A percentile compares a stretch with the other conserved stretches of the same genome.
These are phyloP conservation scores for Erynnis tages DNA, from an alignment of 2,888 invertebrate species.

Conservation along the genomic window DNA sequence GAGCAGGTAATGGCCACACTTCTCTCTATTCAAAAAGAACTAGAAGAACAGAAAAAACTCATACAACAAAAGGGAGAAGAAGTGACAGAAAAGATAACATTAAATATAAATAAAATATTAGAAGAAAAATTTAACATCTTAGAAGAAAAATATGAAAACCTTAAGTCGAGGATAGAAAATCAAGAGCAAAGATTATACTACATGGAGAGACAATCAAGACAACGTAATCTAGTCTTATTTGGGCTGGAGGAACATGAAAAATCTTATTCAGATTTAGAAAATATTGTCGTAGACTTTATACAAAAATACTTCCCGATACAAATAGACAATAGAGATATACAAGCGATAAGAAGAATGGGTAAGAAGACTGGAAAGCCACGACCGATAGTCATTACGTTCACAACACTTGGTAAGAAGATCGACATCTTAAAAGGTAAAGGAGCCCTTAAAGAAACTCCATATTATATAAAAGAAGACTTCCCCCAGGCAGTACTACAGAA, in stretches of 20 bases:
- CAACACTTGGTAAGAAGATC: conserved; percentile 29
- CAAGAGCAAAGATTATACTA: conserved; percentile 31
- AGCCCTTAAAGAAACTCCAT: conserved; percentile 25
- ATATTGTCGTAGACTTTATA: conserved; percentile 23
- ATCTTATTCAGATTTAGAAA: conserved; percentile 30
- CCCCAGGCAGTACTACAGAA: conserved; percentile 25
- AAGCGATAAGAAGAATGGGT: conserved; percentile 30
- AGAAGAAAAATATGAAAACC: conserved; percentile 27
- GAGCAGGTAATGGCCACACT: conserved; percentile 14
- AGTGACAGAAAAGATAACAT: conserved; percentile 6
- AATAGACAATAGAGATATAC: conserved; percentile 24
- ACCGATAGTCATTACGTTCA: conserved; percentile 29
- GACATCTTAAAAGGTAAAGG: conserved; percentile 28
- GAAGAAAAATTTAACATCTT: conserved; percentile 18
- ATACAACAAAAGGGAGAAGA: conserved; percentile 6
- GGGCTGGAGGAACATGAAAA: conserved; percentile 31
- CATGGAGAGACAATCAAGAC: conserved; percentile 31
- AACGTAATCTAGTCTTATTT: conserved; percentile 32
- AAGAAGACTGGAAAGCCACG: conserved; percentile 27
- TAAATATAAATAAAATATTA: conserved; percentile 21
- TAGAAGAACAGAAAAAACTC: conserved; percentile 15
- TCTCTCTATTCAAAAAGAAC: conserved; percentile 12
- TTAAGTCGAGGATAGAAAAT: conserved; percentile 28
- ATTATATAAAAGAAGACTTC: conserved; percentile 31
- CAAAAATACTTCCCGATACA: conserved; percentile 20